A percentile compares a stretch with the other conserved stretches of the same genome.
phyloP scores from a whole-genome alignment of 2,113 vertebrate species.

The Drymodes brunneopygia region DNA sequence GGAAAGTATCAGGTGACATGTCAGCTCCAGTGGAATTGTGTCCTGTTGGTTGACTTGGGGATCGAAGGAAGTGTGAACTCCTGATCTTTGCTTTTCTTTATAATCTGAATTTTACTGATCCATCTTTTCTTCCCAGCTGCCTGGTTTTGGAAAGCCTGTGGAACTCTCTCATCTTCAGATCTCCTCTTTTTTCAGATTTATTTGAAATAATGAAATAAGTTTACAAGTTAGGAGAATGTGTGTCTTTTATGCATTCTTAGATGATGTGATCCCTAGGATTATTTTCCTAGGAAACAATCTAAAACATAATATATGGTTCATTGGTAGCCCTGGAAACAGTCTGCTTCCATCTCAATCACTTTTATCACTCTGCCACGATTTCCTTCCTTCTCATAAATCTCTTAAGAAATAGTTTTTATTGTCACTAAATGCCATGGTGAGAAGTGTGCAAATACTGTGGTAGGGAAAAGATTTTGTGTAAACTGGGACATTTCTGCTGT shows the following conservation, averaged over 20 bases:
- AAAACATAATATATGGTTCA: conserved; percentile 26
- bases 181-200: not conserved
- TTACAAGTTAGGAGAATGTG: not conserved
- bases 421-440: not conserved
- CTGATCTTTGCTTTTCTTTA: not conserved
- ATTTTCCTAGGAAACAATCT: conserved; percentile 39
- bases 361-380: not conserved
- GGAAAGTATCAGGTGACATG: not conserved
- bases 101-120: not conserved
- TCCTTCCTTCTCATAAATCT: not conserved
- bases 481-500: not conserved
- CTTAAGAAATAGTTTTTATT: not conserved
- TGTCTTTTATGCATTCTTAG: not conserved
- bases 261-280: not conserved
- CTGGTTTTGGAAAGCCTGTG: not conserved
- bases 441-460: not conserved
- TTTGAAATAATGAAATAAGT: not conserved
- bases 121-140: not conserved
- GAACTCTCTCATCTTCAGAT: not conserved
- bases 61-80: not conserved
- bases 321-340: conserved; percentile 36
- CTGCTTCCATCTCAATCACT: not conserved
- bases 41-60: not conserved
- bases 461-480: not conserved
- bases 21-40: not conserved